phyloP scores from a whole-genome alignment of 2,113 vertebrate species.

The Peromyscus polionotus region DNA sequence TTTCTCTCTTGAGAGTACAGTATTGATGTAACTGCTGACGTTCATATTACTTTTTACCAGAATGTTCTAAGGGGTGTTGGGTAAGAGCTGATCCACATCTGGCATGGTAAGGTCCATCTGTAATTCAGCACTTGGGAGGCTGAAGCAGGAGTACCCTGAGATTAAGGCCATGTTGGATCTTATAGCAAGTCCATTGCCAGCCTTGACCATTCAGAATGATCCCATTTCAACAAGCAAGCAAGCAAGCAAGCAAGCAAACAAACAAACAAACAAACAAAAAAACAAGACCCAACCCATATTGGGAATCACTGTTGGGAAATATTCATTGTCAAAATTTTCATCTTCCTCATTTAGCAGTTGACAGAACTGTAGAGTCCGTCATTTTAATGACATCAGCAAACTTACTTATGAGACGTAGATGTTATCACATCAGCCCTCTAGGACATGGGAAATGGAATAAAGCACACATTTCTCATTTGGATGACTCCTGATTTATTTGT shows the following conservation, averaged over 20 bases:
- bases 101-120: too few species aligned
- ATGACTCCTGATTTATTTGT: neutral
- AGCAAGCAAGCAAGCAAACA: too few species aligned
- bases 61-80: neutral
- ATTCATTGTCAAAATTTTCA: neutral
- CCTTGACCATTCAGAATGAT: neutral
- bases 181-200: neutral
- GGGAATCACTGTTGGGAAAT: neutral
- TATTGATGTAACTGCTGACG: neutral
- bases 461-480: neutral
- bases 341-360: neutral
- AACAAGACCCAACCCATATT: neutral
- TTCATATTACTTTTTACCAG: slow-evolving; percentile 14
- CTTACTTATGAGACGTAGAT: neutral
- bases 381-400: slow-evolving; percentile 20
- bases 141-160: neutral
- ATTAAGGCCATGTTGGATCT: neutral
- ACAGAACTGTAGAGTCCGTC: neutral
- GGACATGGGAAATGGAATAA: neutral
- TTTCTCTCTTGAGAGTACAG: neutral
- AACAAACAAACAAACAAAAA: too few species aligned
- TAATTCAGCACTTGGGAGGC: neutral
- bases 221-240: neutral
- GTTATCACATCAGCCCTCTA: neutral
- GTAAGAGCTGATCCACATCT: neutral